A percentile compares a stretch with the other conserved stretches of the same genome.
phyloP scores from a whole-genome alignment of 2,888 invertebrate species.

The Epinotia demarniana region DNA sequence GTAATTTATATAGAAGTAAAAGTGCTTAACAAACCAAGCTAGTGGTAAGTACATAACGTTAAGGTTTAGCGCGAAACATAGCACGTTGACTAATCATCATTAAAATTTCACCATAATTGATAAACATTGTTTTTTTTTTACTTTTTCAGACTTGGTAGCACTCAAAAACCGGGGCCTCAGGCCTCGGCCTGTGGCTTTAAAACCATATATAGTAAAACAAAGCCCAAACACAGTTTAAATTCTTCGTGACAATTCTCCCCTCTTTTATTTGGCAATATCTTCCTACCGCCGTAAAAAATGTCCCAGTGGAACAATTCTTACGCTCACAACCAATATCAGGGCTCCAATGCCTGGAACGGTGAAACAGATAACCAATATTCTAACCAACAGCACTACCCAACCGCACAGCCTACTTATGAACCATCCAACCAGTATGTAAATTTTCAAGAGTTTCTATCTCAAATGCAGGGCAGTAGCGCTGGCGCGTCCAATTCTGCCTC shows the following conservation, averaged over 20 bases:
- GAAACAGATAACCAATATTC: constrained; percentile 68
- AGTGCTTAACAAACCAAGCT: constrained; percentile 55
- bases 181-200: constrained; percentile 78
- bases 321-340: constrained; percentile 72
- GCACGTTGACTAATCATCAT: constrained; percentile 60
- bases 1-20: constrained; percentile 58
- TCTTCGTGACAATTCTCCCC: constrained; percentile 46
- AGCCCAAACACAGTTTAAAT: constrained; percentile 52
- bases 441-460: constrained; percentile 76
- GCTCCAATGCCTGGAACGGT: constrained; percentile 66
- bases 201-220: constrained; percentile 49
- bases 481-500: constrained; percentile 56
- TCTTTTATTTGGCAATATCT: constrained; percentile 60
- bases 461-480: constrained; percentile 68
- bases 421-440: constrained; percentile 74
- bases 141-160: constrained; percentile 62
- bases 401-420: constrained; percentile 60
- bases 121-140: constrained; percentile 52
- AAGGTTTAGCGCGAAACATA: constrained; percentile 53
- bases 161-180: constrained; percentile 63
- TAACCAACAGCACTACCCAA: constrained; percentile 69
- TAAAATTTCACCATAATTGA: constrained; percentile 51
- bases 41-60: constrained; percentile 63
- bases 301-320: constrained; percentile 80
- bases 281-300: constrained; percentile 58